phyloP scores from a whole-genome alignment of 1,140 invertebrate species.

The Mycetomoellerius zeteki region DNA sequence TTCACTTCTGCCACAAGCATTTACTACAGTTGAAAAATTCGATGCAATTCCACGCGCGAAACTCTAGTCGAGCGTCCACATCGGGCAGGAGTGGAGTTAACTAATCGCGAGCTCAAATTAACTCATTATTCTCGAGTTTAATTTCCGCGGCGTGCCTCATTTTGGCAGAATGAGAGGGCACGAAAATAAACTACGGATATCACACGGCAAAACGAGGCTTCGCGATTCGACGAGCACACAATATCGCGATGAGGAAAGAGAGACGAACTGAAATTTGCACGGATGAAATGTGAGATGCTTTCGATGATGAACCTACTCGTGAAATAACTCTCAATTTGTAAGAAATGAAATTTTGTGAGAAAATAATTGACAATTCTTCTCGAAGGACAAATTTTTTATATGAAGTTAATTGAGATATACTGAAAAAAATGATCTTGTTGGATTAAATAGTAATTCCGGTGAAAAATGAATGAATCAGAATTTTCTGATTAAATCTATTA shows the following conservation, averaged over 20 bases:
- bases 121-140: slow-evolving; percentile 60
- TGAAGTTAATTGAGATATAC: neutral
- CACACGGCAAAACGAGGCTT: slow-evolving; percentile 3
- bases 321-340: slow-evolving; percentile 41
- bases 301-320: slow-evolving; percentile 23
- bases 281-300: slow-evolving; percentile 5
- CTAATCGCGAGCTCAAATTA: slow-evolving; percentile 57
- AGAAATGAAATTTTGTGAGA: neutral
- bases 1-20: neutral
- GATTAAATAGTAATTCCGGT: too few species aligned
- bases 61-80: neutral
- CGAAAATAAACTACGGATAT: slow-evolving; percentile 51
- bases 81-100: slow-evolving; percentile 18
- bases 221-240: neutral
- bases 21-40: slow-evolving; percentile 27
- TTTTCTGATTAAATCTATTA: too few species aligned
- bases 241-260: slow-evolving; percentile 21
- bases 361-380: slow-evolving; percentile 9
- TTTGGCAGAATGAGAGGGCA: slow-evolving; percentile 29
- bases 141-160: slow-evolving; percentile 42
- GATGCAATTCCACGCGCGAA: slow-evolving; percentile 1
- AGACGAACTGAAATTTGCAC: neutral
- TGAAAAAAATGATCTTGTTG: too few species aligned
- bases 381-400: neutral
- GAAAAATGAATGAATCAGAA: too few species aligned